Evolutionary conservation across 2,888 invertebrate species (phyloP).

Genomic region (Bibio marci): DNA sequence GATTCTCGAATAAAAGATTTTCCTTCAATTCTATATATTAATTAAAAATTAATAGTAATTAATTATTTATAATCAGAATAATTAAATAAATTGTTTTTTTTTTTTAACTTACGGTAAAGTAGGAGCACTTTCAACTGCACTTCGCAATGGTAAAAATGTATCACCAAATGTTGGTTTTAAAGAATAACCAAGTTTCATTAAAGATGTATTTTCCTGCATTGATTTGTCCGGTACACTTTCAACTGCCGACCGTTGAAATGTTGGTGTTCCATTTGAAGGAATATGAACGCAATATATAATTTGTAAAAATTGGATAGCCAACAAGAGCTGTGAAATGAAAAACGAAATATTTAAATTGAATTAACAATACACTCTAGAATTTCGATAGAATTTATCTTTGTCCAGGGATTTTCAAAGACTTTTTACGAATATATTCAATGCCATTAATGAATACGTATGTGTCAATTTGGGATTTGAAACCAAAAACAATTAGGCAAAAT

Average conservation of each 20-base stretch:
- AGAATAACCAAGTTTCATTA: conserved; percentile 14
- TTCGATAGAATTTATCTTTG: background rate
- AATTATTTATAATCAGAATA: background rate
- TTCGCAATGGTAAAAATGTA: conserved; percentile 42
- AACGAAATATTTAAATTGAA: no score
- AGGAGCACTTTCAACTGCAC: conserved; percentile 60
- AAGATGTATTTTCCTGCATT: background rate
- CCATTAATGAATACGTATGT: no score
- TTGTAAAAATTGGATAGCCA: background rate
- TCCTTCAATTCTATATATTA: conserved; percentile 10
- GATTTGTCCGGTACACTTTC: conserved; percentile 19
- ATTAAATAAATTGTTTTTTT: background rate
- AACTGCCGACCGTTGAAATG: conserved; percentile 25
- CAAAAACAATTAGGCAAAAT: no score
- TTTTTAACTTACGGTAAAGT: conserved; percentile 8
- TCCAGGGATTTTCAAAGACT: no score
- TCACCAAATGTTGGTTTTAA: conserved; percentile 21
- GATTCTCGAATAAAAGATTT: conserved; percentile 22
- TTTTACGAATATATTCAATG: no score
- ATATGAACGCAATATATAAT: conserved; percentile 6
- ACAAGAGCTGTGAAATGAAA: background rate
- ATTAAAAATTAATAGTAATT: conserved; percentile 7
- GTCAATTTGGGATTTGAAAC: no score
- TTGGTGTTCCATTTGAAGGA: conserved; percentile 13
- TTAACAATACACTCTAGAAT: background rate